Evolutionary conservation across 2,888 invertebrate genomes (phyloP).

Genomic region (Thymelicus acteon): DNA sequence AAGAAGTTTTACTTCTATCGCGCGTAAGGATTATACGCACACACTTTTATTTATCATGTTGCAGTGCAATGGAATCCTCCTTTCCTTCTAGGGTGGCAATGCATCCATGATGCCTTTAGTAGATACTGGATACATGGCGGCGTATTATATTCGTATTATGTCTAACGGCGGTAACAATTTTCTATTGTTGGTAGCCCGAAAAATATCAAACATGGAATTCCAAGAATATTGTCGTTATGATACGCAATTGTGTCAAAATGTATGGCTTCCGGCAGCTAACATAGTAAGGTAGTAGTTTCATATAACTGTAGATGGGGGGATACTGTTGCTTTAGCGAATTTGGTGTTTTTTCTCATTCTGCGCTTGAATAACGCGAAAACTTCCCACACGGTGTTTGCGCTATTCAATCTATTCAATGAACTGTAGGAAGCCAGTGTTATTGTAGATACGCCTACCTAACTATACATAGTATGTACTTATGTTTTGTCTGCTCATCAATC

Average conservation of each 20-base stretch:
- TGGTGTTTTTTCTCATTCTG: slow-evolving; percentile 57
- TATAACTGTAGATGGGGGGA: slow-evolving; percentile 42
- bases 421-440: slow-evolving; percentile 15
- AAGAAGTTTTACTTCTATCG: too few relatives aligned
- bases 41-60: too few relatives aligned
- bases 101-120: too few relatives aligned
- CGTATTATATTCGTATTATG: too few relatives aligned
- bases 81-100: too few relatives aligned
- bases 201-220: not conserved
- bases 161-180: not conserved
- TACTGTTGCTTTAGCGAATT: slow-evolving; percentile 58
- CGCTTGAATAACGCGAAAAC: slow-evolving; percentile 49
- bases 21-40: too few relatives aligned
- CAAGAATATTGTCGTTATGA: not conserved
- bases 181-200: too few relatives aligned
- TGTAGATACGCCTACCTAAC: slow-evolving; percentile 16
- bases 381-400: slow-evolving; percentile 73
- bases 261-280: not conserved
- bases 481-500: slow-evolving; percentile 49
- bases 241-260: not conserved
- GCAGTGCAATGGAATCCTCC: too few relatives aligned
- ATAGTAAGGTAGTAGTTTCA: not conserved
- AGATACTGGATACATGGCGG: too few relatives aligned
- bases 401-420: slow-evolving; percentile 58
- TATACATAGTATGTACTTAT: slow-evolving; percentile 44